Conservation (phyloP, 2,888 invertebrate genomes). For the Ochropleura leucogaster region DNA sequence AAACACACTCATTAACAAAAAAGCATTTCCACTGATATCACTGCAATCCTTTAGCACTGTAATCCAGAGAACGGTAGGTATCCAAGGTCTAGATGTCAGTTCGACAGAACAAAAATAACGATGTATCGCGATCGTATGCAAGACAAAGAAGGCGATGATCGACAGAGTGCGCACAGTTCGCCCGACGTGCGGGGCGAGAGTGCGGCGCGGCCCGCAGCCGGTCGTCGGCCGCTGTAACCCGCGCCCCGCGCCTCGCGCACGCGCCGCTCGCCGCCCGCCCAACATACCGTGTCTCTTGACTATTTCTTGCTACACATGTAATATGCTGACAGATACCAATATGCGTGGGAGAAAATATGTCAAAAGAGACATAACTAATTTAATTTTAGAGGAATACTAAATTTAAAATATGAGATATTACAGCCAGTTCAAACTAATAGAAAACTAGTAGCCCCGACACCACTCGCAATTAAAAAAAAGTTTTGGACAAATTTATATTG, state of each 20-base stretch:
- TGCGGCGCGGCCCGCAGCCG: slow-evolving; percentile 79
- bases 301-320: slow-evolving; percentile 83
- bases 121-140: slow-evolving; percentile 76
- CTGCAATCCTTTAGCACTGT: slow-evolving; percentile 89
- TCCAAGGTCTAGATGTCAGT: slow-evolving; percentile 70
- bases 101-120: slow-evolving; percentile 83
- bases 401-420: slow-evolving; percentile 45
- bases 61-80: slow-evolving; percentile 81
- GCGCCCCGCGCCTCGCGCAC: slow-evolving; percentile 79
- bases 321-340: slow-evolving; percentile 81
- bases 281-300: slow-evolving; percentile 77
- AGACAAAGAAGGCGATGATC: slow-evolving; percentile 80
- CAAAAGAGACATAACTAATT: slow-evolving; percentile 58
- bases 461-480: background rate
- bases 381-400: slow-evolving; percentile 43
- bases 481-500: background rate
- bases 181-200: slow-evolving; percentile 83
- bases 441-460: background rate
- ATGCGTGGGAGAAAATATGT: slow-evolving; percentile 72
- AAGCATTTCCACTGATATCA: slow-evolving; percentile 78
- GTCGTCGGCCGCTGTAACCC: slow-evolving; percentile 74
- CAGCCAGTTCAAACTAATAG: slow-evolving; percentile 11
- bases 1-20: slow-evolving; percentile 46
- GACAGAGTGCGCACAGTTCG: slow-evolving; percentile 70
- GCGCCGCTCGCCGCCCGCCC: slow-evolving; percentile 83